These are phyloP conservation scores for Cebus imitator DNA, from an alignment of 2,113 vertebrate species.

Conservation along the genomic window DNA sequence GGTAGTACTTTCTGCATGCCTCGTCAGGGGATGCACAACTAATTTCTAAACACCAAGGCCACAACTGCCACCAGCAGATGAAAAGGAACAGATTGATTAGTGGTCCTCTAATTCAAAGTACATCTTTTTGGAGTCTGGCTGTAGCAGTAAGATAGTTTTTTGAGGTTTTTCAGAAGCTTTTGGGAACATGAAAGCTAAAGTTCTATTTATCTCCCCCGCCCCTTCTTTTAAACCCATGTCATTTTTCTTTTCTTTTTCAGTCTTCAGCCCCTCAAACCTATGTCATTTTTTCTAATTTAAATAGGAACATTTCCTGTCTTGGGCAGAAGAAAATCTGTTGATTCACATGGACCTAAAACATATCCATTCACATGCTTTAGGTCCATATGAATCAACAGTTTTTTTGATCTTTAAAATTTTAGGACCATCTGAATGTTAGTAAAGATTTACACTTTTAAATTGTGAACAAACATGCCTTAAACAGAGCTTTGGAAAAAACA, in stretches of 20 bases:
- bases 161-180: background rate
- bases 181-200: constrained; percentile 13
- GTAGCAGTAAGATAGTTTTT: background rate
- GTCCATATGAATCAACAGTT: background rate
- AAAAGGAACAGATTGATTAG: background rate
- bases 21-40: background rate
- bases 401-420: background rate
- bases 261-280: background rate
- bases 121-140: background rate
- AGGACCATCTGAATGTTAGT: background rate
- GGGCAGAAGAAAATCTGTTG: background rate
- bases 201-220: background rate
- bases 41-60: background rate
- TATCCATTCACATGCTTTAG: background rate
- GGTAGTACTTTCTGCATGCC: background rate
- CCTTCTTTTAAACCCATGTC: background rate
- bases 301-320: background rate
- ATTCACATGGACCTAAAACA: background rate
- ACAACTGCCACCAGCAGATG: background rate
- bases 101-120: background rate
- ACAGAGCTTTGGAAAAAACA: background rate
- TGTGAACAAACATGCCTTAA: constrained; percentile 31
- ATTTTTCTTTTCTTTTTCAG: background rate
- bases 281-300: background rate
- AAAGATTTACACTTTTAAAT: background rate